These are phyloP conservation scores for Scortum barcoo DNA, from an alignment of 2,113 vertebrate genomes.

Conservation along the genomic window DNA sequence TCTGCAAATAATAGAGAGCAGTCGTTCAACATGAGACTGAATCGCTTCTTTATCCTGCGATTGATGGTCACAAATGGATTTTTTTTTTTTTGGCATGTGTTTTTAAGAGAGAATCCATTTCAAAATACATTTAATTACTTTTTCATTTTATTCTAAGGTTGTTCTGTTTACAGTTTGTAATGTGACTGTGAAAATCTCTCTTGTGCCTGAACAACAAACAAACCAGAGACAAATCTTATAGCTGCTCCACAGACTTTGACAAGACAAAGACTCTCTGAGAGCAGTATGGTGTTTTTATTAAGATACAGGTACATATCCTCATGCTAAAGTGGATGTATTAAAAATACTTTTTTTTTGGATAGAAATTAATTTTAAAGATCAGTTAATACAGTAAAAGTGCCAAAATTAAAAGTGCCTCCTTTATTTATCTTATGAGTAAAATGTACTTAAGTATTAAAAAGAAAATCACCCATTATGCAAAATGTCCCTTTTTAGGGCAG, in stretches of 20 bases:
- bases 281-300: background rate
- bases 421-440: background rate
- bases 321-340: background rate
- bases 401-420: background rate
- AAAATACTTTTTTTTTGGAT: too few relatives aligned
- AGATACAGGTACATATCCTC: background rate
- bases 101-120: background rate
- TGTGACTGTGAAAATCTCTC: conserved; percentile 5
- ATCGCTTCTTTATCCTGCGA: conserved; percentile 25
- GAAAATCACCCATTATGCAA: background rate
- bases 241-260: conserved; percentile 6
- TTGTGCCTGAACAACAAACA: background rate
- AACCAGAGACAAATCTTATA: rapidly evolving
- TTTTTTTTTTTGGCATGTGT: conserved; percentile 8
- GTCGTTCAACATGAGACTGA: conserved; percentile 31
- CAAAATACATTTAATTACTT: background rate
- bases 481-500: background rate
- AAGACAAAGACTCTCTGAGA: too few relatives aligned
- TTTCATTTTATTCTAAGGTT: background rate
- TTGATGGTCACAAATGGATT: conserved; percentile 16
- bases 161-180: background rate
- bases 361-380: background rate
- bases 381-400: background rate
- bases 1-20: conserved; percentile 54
- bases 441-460: background rate